Base-by-base conservation (phyloP, 2,888 invertebrate species). In the Bhutanitis thaidina region DNA sequence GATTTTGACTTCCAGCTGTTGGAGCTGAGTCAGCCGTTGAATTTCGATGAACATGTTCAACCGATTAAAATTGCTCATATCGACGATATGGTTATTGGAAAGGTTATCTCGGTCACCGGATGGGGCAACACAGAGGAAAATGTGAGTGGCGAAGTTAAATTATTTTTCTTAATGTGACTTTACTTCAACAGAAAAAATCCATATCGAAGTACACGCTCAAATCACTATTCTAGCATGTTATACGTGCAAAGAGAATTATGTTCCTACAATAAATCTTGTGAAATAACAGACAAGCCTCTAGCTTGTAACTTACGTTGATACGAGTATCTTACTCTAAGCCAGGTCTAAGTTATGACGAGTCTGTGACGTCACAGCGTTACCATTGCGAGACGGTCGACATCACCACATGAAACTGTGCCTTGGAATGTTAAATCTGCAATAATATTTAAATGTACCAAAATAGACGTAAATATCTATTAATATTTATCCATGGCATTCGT, bases 61-160 rank as follows among this genome's bases (percentile, higher is more conserved):
- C 74, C 89, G 0, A 64, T 89, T 0, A 84, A 82, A 54, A 56
- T 90, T n/a, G 89, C 77, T 0, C 76, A 73, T 43, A 74, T 83
- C 0, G 77, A 84, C 53, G 88, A 89, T 37, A 83, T 89, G 83
- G 71, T 77, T 0, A 77, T 83, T 39, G 90, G 88, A 0, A 84
- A 80, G 55, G 70, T 84, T 0, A 56, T 88, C 0, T 80, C 83
- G 0, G 88, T 88, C 0, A 82, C 87, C 30, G 90, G 90, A 15
- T 90, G 90, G 90, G 88, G 89, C 0, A 83, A 84, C 29, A 86
- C 84, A 2, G 71, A 76, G 12, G 87, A 88, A 61, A 82, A 84
- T 59, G 88, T 87, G 60, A 82, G 86, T 78, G 5, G 3, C 5
- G 20, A 20, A 20, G 5, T 2, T 20, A 4, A 4, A 20, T 20